Base-by-base conservation (phyloP, 1,140 invertebrate species). In the Lucilia cuprina region DNA sequence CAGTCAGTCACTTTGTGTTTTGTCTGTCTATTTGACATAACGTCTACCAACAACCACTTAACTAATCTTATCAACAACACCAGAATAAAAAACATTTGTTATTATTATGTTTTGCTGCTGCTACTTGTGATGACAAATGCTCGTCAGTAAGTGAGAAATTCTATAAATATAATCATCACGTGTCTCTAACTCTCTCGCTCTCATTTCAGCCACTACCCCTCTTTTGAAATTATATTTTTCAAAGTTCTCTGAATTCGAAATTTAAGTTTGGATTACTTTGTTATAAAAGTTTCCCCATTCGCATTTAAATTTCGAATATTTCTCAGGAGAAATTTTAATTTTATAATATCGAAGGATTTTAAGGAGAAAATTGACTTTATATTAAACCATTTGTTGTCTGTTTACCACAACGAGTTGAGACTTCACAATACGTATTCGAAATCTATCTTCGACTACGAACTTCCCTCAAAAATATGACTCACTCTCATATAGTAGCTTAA, bases 51-150 rank as follows among this genome's bases (percentile, higher is more conserved):
- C 77, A 21, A 49, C 77, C 77, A 80, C 77, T 80, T 80, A 80
- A 80, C 77, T 80, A 80, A 80, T 80, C 77, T 80, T 80, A 80
- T 80, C 77, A 80, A 80, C 77, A 80, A 49, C 19, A 70, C n/a
- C 19, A 30, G 25, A 30, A n/a, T n/a, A 21, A 70, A 50, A 34
- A 41, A 47, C 75, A 47, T 41, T 70, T 78, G 75, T 80, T 80
- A 50, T 70, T 49, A 21, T 80, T 80, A 50, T 50, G 77, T 49
- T 41, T 41, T 41, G 5, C 25, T 78, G 21, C 21, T 65, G 60
- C 34, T 78, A 49, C 25, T 49, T 80, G n/a, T 80, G 41, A 21
- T 80, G 77, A 80, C 77, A 80, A 80, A 80, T 50, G 77, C 34
- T n/a, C 13, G 41, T 78, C 75, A 60, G 55, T 60, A n/a, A 60